A percentile compares a stretch with the other conserved stretches of the same genome.
Conservation (phyloP, 2,888 invertebrate genomes). For the Chrysotoxum bicinctum region DNA sequence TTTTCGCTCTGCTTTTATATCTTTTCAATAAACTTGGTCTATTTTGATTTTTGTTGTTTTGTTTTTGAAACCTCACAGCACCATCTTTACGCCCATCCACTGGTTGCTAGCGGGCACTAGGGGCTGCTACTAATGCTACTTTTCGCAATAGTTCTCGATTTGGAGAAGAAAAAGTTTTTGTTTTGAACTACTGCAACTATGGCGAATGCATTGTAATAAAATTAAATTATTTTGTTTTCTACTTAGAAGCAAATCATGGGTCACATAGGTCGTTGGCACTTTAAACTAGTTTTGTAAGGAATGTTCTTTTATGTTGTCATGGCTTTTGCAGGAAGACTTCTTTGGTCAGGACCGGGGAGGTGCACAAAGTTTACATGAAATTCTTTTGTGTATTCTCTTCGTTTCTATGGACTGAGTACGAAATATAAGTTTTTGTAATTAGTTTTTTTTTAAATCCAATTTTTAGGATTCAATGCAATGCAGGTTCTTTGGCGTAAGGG, state of each 20-base stretch:
- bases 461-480: too few relatives aligned
- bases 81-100: slow-evolving; percentile 15
- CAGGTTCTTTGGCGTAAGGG: too few relatives aligned
- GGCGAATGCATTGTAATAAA: slow-evolving; percentile 11
- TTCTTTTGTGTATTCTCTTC: background rate
- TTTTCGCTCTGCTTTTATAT: slow-evolving; percentile 16
- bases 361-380: background rate
- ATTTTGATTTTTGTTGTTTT: background rate
- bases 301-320: background rate
- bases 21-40: slow-evolving; percentile 22
- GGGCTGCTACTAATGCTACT: background rate
- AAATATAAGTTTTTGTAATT: too few relatives aligned
- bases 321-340: background rate
- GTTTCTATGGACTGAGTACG: background rate
- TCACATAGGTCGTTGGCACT: slow-evolving; percentile 14
- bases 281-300: slow-evolving; percentile 3
- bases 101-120: slow-evolving; percentile 6
- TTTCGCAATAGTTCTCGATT: slow-evolving; percentile 14
- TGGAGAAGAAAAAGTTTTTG: slow-evolving; percentile 11
- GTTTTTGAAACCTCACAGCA: background rate
- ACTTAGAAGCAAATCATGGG: slow-evolving; percentile 14
- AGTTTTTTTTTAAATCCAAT: background rate
- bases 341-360: background rate
- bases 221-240: slow-evolving; percentile 27
- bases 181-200: slow-evolving; percentile 8